Evolutionary conservation across 1,140 invertebrate genomes (phyloP).

Genomic region (Tetramorium simillimum): DNA sequence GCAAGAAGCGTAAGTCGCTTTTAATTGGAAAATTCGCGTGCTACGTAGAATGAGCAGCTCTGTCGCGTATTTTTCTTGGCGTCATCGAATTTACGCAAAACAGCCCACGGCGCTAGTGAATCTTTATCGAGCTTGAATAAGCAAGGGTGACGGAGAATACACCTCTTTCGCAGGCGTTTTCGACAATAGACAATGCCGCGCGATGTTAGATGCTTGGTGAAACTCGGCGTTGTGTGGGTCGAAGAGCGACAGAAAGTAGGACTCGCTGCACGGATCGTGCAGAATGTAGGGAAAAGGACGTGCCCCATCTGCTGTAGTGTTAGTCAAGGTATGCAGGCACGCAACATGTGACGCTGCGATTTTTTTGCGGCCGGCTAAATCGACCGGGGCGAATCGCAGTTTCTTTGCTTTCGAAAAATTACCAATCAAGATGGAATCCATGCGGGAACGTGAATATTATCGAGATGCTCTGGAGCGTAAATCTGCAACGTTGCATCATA

Average conservation of each 20-base stretch:
- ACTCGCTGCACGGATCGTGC: conserved; percentile 65
- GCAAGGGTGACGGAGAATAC: conserved; percentile 45
- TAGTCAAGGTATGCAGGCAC: conserved; percentile 50
- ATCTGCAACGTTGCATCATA: conserved; percentile 57
- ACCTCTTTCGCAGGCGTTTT: conserved; percentile 55
- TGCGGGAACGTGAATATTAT: conserved; percentile 43
- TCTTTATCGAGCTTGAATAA: conserved; percentile 18
- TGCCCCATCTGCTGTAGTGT: conserved; percentile 63
- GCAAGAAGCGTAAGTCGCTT: not conserved
- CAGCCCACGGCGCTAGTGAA: no score
- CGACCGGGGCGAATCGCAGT: conserved; percentile 61
- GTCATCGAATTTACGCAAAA: not conserved
- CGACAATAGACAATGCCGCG: conserved; percentile 63
- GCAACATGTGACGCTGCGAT: conserved; percentile 58
- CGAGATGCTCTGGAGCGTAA: conserved; percentile 53
- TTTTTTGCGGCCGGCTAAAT: conserved; percentile 63
- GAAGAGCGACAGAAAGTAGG: conserved; percentile 68
- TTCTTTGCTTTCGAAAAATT: conserved; percentile 62
- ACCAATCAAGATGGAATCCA: conserved; percentile 51
- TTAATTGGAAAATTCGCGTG: conserved; percentile 37
- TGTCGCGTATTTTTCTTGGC: no score
- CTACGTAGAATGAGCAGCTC: not conserved
- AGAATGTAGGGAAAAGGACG: conserved; percentile 71
- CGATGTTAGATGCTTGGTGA: conserved; percentile 63
- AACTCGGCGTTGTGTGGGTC: conserved; percentile 61